phyloP scores from a whole-genome alignment of 2,113 vertebrate genomes.

The Egretta garzetta region DNA sequence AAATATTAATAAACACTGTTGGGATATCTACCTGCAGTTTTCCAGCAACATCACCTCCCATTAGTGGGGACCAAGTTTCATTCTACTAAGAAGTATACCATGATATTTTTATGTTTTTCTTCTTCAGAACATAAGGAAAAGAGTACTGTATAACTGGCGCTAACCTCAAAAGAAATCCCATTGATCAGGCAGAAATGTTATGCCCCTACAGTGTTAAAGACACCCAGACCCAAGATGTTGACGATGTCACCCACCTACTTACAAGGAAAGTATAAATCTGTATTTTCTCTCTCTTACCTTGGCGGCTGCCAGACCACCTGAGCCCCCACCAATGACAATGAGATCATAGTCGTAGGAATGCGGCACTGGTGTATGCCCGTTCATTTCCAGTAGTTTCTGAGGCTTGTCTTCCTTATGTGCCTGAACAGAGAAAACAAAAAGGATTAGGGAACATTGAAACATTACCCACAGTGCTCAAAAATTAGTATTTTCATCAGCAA shows the following conservation, averaged over 20 bases:
- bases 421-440: constrained; percentile 46
- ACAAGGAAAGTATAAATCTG: background rate
- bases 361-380: accelerated
- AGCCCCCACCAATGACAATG: constrained; percentile 84
- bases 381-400: constrained; percentile 51
- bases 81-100: background rate
- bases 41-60: background rate
- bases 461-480: background rate
- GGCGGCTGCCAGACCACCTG: constrained; percentile 82
- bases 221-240: background rate
- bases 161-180: background rate
- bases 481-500: background rate
- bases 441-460: background rate
- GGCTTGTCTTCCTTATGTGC: constrained; percentile 26
- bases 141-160: background rate
- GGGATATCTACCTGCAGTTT: background rate
- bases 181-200: background rate
- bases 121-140: background rate
- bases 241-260: background rate
- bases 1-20: background rate
- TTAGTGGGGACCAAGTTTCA: background rate
- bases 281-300: constrained; percentile 73
- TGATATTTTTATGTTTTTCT: background rate
- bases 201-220: background rate
- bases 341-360: constrained; percentile 80